phyloP scores from a whole-genome alignment of 2,113 vertebrate species.

The Dasyprocta punctata region DNA sequence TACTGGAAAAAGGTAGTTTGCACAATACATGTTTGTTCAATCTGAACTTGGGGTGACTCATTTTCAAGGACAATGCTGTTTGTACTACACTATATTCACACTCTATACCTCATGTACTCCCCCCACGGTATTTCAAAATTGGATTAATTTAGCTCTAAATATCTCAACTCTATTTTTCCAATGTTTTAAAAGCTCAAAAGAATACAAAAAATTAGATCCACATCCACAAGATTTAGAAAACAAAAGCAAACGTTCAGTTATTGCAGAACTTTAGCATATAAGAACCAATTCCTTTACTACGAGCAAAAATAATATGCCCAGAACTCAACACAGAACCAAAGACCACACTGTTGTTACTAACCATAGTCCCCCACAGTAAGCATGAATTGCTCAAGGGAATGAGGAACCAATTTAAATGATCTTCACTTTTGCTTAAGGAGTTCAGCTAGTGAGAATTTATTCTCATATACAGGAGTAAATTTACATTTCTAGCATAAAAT shows the following conservation, averaged over 20 bases:
- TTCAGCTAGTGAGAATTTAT: background rate
- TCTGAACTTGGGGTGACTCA: background rate
- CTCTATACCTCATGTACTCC: background rate
- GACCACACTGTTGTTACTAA: background rate
- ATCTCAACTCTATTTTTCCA: slow-evolving; percentile 15
- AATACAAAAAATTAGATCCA: background rate
- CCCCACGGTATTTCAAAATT: background rate
- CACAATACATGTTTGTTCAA: background rate
- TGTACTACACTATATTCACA: background rate
- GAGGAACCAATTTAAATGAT: background rate
- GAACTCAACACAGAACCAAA: slow-evolving; percentile 19
- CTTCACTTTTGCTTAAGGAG: background rate
- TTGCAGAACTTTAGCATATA: slow-evolving; percentile 12
- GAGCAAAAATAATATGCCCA: slow-evolving; percentile 8
- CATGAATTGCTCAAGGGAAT: background rate
- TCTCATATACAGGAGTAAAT: background rate
- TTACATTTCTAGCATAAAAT: slow-evolving; percentile 37
- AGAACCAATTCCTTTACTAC: slow-evolving; percentile 21
- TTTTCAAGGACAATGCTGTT: background rate
- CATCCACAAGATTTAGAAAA: slow-evolving; percentile 17
- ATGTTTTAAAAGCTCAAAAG: slow-evolving; percentile 22
- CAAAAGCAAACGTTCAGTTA: background rate
- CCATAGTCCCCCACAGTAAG: background rate
- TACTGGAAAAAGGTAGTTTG: background rate
- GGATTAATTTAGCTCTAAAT: background rate